Evolutionary conservation across 2,113 vertebrate genomes (phyloP).

Genomic region (Copsychus sechellarum): DNA sequence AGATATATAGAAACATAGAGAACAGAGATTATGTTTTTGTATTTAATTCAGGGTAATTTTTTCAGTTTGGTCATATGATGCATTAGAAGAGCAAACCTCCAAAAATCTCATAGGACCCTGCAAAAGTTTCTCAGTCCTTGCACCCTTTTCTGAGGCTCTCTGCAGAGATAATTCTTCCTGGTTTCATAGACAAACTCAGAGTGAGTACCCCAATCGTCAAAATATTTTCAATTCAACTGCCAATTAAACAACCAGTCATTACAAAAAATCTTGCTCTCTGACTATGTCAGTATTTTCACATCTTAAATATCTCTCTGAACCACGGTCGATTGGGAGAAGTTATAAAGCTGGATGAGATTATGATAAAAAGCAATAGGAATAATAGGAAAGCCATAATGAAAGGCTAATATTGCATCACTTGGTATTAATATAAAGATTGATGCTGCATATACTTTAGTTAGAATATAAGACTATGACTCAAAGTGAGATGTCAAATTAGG

Average conservation of each 20-base stretch:
- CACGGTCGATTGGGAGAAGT: fast-evolving
- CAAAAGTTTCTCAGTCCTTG: background rate
- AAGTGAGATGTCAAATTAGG: background rate
- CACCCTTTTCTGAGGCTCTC: background rate
- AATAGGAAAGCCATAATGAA: background rate
- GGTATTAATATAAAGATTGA: background rate
- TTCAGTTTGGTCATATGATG: background rate
- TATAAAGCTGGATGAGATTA: background rate
- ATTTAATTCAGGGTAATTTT: background rate
- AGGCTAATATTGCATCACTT: background rate
- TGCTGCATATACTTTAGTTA: background rate
- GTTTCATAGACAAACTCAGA: background rate
- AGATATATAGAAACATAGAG: background rate
- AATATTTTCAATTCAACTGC: background rate
- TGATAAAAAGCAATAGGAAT: background rate
- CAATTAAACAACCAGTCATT: background rate
- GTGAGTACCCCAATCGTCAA: background rate
- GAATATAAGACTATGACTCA: background rate
- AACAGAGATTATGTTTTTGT: background rate
- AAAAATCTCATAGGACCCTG: background rate
- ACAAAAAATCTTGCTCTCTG: background rate
- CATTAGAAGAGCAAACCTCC: background rate
- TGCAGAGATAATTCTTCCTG: background rate
- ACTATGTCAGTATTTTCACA: background rate
- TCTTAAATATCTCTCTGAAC: background rate